phyloP scores from a whole-genome alignment of 1,140 invertebrate genomes.

The Gyrodactylus salaris region DNA sequence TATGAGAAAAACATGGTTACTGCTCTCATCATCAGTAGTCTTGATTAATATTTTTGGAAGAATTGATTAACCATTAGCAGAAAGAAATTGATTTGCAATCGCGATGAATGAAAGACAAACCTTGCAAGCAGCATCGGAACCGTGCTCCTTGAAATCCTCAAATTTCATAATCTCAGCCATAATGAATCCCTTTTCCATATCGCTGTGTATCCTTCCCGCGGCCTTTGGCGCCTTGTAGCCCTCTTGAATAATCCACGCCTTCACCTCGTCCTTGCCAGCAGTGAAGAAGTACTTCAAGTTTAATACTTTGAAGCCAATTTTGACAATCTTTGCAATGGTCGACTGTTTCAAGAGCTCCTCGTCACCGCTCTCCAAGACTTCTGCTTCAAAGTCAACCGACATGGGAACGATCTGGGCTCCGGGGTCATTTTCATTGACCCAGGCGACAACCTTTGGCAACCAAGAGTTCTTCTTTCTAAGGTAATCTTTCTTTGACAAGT shows the following conservation, averaged over 20 bases:
- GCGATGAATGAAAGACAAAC: slow-evolving; percentile 17
- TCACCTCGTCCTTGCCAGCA: slow-evolving; percentile 69
- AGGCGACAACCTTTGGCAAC: slow-evolving; percentile 88
- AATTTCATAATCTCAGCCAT: slow-evolving; percentile 99
- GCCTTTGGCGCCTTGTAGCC: slow-evolving; percentile 87
- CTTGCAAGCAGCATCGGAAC: slow-evolving; percentile 52
- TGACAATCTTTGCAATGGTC: slow-evolving; percentile 72
- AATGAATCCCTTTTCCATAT: slow-evolving; percentile 98
- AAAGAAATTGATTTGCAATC: neutral
- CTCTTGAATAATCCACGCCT: slow-evolving; percentile 97
- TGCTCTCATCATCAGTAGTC: too few relatives aligned
- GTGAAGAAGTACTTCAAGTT: slow-evolving; percentile 78
- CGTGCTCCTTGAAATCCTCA: slow-evolving; percentile 78
- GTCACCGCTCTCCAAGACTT: slow-evolving; percentile 47
- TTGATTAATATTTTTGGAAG: neutral
- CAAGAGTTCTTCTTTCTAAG: slow-evolving; percentile 96
- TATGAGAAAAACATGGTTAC: too few relatives aligned
- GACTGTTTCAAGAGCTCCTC: slow-evolving; percentile 32
- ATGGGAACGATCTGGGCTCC: slow-evolving; percentile 68
- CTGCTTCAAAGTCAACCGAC: slow-evolving; percentile 56
- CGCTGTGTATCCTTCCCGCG: slow-evolving; percentile 82
- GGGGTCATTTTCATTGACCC: slow-evolving; percentile 83
- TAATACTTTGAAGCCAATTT: slow-evolving; percentile 74
- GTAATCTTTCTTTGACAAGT: slow-evolving; percentile 86
- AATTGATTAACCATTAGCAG: slow-evolving; percentile 4